These are phyloP conservation scores for Origma solitaria DNA, from an alignment of 2,113 vertebrate species.

Conservation along the genomic window DNA sequence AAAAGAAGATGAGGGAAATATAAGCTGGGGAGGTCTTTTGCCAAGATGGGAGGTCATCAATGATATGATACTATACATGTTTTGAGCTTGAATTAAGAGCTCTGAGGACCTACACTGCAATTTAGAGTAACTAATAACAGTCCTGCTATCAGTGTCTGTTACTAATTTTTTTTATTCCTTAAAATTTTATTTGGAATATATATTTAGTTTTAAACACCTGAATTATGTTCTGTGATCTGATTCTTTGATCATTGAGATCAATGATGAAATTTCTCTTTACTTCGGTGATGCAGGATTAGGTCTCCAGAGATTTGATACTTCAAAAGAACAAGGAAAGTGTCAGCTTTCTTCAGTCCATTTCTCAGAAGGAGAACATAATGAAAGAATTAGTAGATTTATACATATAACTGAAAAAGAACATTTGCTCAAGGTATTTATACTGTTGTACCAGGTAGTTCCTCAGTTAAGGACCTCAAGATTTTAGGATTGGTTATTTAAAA, in stretches of 20 bases:
- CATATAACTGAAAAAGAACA: background rate
- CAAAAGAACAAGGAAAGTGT: background rate
- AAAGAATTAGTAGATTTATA: background rate
- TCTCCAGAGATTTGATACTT: background rate
- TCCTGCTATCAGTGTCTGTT: background rate
- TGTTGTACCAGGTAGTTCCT: background rate
- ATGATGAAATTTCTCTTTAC: background rate
- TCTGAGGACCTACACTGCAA: background rate
- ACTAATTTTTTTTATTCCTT: background rate
- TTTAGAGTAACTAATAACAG: background rate
- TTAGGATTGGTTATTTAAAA: background rate
- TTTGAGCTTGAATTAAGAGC: background rate
- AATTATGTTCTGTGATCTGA: background rate
- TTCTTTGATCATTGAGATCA: background rate
- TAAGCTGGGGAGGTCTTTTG: background rate
- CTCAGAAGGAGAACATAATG: background rate
- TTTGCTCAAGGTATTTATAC: background rate
- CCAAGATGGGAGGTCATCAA: background rate
- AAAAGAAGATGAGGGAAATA: background rate
- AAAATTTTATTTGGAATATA: background rate
- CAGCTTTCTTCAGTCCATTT: background rate
- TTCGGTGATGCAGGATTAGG: background rate
- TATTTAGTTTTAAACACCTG: background rate
- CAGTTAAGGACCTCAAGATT: background rate
- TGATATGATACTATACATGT: accelerated